Conservation (phyloP, 2,888 invertebrate genomes). For the Brenthis hecate region DNA sequence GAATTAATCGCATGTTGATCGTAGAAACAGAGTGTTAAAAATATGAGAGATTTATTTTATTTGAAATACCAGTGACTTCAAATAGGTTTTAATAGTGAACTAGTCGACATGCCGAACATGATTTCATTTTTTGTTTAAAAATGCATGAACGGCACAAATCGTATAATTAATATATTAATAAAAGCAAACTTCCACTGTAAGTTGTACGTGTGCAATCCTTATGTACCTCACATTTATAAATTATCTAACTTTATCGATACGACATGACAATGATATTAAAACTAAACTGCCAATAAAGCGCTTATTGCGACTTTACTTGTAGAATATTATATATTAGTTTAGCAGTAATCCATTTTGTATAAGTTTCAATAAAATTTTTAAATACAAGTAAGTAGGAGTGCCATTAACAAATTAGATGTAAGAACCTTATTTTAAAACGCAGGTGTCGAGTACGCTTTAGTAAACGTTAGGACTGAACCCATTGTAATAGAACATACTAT, state of each 20-base stretch:
- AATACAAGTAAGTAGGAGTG: slow-evolving; percentile 18
- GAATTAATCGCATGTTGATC: slow-evolving; percentile 39
- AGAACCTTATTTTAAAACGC: slow-evolving; percentile 17
- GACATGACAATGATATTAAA: slow-evolving; percentile 10
- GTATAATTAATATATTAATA: neutral
- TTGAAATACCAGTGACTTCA: slow-evolving; percentile 41
- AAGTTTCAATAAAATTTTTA: slow-evolving; percentile 15
- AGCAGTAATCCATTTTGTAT: slow-evolving; percentile 18
- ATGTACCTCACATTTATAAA: slow-evolving; percentile 13
- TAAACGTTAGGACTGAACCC: slow-evolving; percentile 19
- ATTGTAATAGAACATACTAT: slow-evolving; percentile 6
- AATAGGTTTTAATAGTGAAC: slow-evolving; percentile 3
- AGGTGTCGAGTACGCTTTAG: slow-evolving; percentile 21
- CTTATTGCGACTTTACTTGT: slow-evolving; percentile 18
- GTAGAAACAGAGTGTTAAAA: slow-evolving; percentile 37
- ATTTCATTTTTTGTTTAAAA: slow-evolving; percentile 3
- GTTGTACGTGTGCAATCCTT: slow-evolving; percentile 3
- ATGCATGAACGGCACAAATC: neutral
- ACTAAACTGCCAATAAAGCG: slow-evolving; percentile 18
- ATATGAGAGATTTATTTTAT: slow-evolving; percentile 30
- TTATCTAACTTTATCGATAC: neutral
- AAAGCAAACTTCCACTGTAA: neutral
- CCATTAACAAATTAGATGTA: slow-evolving; percentile 18
- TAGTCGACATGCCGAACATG: neutral
- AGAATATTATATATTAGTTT: slow-evolving; percentile 18